Conservation (phyloP, 2,113 vertebrate species). For the Theristicus caerulescens region DNA sequence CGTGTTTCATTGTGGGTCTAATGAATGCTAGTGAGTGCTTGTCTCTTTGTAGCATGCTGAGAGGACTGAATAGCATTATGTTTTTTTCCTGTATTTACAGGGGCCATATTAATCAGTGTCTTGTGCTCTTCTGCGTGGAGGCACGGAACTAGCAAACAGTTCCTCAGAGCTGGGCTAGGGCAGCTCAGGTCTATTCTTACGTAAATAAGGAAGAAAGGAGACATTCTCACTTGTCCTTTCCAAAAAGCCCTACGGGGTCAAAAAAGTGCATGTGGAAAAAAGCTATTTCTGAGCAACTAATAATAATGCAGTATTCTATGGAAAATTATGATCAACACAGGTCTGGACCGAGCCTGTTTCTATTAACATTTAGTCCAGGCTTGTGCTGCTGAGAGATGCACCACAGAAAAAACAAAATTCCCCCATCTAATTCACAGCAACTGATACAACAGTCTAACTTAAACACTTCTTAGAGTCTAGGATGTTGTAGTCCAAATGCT, state of each 20-base stretch:
- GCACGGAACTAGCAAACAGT: background rate
- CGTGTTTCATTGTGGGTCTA: background rate
- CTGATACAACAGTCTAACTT: background rate
- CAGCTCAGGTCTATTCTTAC: background rate
- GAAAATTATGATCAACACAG: background rate
- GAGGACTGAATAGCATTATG: background rate
- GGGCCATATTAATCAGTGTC: background rate
- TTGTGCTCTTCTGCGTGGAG: background rate
- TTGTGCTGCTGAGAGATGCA: background rate
- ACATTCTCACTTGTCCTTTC: background rate
- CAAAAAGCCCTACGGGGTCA: background rate
- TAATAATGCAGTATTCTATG: background rate
- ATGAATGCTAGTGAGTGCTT: background rate
- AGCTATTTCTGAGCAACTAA: background rate
- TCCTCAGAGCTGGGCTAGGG: background rate
- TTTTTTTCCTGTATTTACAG: background rate
- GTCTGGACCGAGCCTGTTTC: background rate
- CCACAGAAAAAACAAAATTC: background rate
- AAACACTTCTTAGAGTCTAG: background rate
- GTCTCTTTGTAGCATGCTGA: background rate
- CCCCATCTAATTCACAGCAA: background rate
- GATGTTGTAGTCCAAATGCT: background rate
- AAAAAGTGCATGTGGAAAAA: background rate
- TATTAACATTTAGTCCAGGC: background rate
- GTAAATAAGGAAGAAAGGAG: background rate